Base-by-base conservation (phyloP, 2,888 invertebrate genomes). In the Lithophane ornitopus region DNA sequence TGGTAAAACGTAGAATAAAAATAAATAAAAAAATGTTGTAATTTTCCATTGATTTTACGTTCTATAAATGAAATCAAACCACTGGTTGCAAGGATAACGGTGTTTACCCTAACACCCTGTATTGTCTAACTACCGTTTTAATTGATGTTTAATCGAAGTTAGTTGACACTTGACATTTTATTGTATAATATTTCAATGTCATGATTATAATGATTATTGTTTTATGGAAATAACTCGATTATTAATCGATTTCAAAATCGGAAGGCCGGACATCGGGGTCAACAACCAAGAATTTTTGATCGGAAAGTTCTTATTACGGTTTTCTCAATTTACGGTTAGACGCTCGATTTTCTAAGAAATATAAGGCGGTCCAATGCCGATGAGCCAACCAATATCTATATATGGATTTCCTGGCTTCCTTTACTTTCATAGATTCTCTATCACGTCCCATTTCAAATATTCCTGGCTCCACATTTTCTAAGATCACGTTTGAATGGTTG, bases 371-470 rank as follows among this genome's bases (percentile, higher is more conserved):
- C 34, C n/a, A 28, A 39, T 22, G 16, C 46, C 58, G 22, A 19
- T 14, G 34, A 68, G 39, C 49, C 3, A 63, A 28, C 69, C 52
- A 70, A 52, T 80, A 68, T 69, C 39, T 74, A 76, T 76, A 61
- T 76, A 71, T 69, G 44, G 56, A 66, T 68, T 72, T 82, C 26
- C n/a, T n/a, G 0, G 54, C 56, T 76, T 73, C 49, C 66, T 56
- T 34, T 70, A 22, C 62, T 73, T 68, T 72, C 49, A 81, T 63
- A 70, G 44, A 61, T 75, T 61, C 41, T 58, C 54, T 56, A 61
- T 73, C 82, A 82, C 82, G 82, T 81, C 69, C 70, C 59, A 3
- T 68, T 76, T 70, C 70, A 61, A 76, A 82, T 76, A 70, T 74
- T 76, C 46, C 52, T 69, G 34, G 65, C 52, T 68, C n/a, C 63